Evolutionary conservation across 1,140 invertebrate genomes (phyloP), one percentile per base, ranked within the genome.

Genomic region (Calosoma granatense): DNA sequence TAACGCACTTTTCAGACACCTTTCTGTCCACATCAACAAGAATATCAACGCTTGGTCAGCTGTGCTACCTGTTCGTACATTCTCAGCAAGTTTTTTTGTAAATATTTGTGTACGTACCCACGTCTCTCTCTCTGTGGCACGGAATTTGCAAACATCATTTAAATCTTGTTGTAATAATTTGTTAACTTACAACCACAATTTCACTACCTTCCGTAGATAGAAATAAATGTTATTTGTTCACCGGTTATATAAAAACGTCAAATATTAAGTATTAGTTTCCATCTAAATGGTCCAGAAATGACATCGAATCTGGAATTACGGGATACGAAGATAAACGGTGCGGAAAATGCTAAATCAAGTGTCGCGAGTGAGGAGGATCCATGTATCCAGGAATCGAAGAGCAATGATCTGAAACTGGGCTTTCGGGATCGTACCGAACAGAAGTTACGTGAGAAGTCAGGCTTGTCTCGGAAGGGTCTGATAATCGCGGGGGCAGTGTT

Each of bases 361-460:
- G 53, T 47, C 39, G 20, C 53, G 15, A 14, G 22, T 6, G 65
- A 67, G 59, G 52, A 54, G 15, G 64, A 67, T 14, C 64, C 64
- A 12, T 67, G 65, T 23, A 52, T 67, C 53, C 56, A 61, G 22
- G 59, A 64, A n/a, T 51, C 55, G 19, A 59, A 55, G 22, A 21
- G 51, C 22, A n/a, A 54, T 1, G 26, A 19, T 9, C 51, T 20
- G 19, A 59, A 26, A 26, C 22, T 2, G 30, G 30, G 22, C 43
- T 57, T 60, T 54, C 57, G 55, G 36, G 59, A 30, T 51, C 56
- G 54, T 54, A 60, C 54, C 14, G 63, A 56, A 36, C 54, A 23
- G 21, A 59, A 51, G 26, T 51, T 71, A 21, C 65, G 65, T n/a
- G 63, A 67, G 4, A 70, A 66, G 51, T 65, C 64, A 20, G 69